Evolutionary conservation across 1,140 invertebrate genomes (phyloP).

Genomic region (Sinonovacula constricta): DNA sequence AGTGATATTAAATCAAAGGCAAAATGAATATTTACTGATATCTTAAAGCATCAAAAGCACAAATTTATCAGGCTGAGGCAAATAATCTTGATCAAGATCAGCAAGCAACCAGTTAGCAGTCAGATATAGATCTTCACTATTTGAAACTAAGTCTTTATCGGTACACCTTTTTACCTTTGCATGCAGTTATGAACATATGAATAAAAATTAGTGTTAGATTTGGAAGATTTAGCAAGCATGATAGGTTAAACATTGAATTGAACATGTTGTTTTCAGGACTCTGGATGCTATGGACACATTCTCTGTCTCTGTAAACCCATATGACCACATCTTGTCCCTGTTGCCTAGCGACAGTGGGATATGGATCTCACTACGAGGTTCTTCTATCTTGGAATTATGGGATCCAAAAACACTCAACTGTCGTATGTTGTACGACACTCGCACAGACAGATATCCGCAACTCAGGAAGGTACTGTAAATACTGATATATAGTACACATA

Average conservation of each 20-base stretch:
- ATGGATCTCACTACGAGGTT: constrained; percentile 80
- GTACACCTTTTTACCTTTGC: no score
- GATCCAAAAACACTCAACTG: constrained; percentile 78
- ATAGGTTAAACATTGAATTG: neutral
- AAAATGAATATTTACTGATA: no score
- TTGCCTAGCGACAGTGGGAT: constrained; percentile 77
- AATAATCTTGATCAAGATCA: no score
- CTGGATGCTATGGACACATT: constrained; percentile 79
- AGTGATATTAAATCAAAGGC: no score
- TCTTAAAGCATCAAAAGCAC: no score
- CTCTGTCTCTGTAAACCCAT: constrained; percentile 77
- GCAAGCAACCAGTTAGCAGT: no score
- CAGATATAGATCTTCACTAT: no score
- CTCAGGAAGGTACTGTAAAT: constrained; percentile 73
- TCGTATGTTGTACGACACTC: constrained; percentile 80
- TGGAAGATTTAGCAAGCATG: no score
- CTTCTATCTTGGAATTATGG: constrained; percentile 81
- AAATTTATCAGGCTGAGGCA: no score
- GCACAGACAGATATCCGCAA: constrained; percentile 78
- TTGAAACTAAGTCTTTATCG: no score
- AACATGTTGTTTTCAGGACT: constrained; percentile 71
- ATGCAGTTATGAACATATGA: no score
- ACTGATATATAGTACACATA: neutral
- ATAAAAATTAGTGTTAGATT: no score
- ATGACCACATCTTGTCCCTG: constrained; percentile 77